Evolutionary conservation across 2,888 invertebrate genomes (phyloP), one percentile per base, ranked within the genome.

Genomic region (Aquatica leii): DNA sequence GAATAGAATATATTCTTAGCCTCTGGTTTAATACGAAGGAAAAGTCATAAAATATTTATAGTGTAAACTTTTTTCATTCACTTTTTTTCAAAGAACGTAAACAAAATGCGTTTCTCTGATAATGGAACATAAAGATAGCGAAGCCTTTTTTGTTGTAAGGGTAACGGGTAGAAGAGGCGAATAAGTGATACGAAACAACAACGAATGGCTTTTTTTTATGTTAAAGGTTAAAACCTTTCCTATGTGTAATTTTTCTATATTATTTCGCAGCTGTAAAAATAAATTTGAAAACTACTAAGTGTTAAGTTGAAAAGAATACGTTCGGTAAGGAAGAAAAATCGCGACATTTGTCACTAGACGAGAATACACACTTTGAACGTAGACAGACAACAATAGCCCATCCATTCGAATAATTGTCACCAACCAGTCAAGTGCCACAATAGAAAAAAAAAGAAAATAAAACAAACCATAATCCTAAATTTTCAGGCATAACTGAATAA

Each of bases 41-140:
- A 63, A 63, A 55, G 59, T 59, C 59, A 55, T 63, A 63, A 63
- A 63, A 63, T 63, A 63, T 63, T 63, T 63, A 63, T 63, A 63
- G 63, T 63, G 59, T 40, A 35, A 59, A 59, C 55, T 63, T 59
- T 61, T 41, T 62, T 51, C 63, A 48, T 59, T 59, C 63, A 63
- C 53, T 48, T 60, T 60, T 57, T 56, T 58, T 54, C 34, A 11
- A 59, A 54, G 55, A 49, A 35, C 9, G 37, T 41, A 53, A 59
- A 54, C 59, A 63, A 59, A 63, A 54, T 59, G 63, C 50, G 57
- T 59, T 63, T 35, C 46, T 43, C 41, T 54, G 48, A 59, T 63
- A 58, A 57, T 62, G 52, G 62, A 61, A 53, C 54, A 54, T 59
- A 59, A 59, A 59, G 53, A 50, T 53, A 53, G 40, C 40, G 48